Percentiles rank a stretch among this genome's conserved stretches.
These are phyloP conservation scores for Yponomeuta sedellus DNA, from an alignment of 2,888 invertebrate species.

Conservation along the genomic window DNA sequence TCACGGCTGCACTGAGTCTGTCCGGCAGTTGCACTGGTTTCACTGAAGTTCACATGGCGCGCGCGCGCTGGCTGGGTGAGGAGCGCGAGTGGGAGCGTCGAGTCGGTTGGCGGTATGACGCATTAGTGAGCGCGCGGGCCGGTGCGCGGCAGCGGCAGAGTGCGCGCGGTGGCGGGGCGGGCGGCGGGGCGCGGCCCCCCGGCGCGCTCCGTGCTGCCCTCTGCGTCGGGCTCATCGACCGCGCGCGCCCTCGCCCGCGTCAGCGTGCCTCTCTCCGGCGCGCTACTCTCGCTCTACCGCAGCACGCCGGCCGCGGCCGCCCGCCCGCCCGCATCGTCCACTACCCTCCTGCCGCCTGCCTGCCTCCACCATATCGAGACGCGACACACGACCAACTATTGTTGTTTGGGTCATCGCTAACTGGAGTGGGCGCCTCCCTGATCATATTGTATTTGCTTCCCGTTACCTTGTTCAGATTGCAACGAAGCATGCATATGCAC, in stretches of 20 bases:
- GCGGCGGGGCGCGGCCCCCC: slow-evolving; percentile 46
- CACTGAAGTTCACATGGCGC: slow-evolving; percentile 70
- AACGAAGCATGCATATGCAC: no score
- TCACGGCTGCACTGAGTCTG: slow-evolving; percentile 27
- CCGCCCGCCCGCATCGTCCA: slow-evolving; percentile 17
- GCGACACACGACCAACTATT: no score
- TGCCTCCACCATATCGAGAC: neutral
- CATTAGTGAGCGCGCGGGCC: slow-evolving; percentile 75
- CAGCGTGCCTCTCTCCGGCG: slow-evolving; percentile 25
- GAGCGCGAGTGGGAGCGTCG: slow-evolving; percentile 48
- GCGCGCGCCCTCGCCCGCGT: slow-evolving; percentile 60
- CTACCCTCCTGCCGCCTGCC: slow-evolving; percentile 16
- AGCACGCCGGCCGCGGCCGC: slow-evolving; percentile 33
- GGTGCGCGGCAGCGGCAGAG: slow-evolving; percentile 34
- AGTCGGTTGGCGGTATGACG: slow-evolving; percentile 63
- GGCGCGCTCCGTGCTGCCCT: slow-evolving; percentile 63
- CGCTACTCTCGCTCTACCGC: slow-evolving; percentile 53
- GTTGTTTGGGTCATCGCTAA: no score
- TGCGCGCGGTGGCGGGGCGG: slow-evolving; percentile 31
- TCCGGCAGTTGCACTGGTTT: slow-evolving; percentile 29
- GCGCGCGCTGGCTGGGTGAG: slow-evolving; percentile 43
- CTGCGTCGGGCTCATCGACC: slow-evolving; percentile 74
- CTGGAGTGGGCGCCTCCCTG: no score
- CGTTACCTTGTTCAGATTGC: no score
- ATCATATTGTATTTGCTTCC: no score